Base-by-base conservation (phyloP, 1,140 invertebrate genomes). In the Conopomorpha cramerella region DNA sequence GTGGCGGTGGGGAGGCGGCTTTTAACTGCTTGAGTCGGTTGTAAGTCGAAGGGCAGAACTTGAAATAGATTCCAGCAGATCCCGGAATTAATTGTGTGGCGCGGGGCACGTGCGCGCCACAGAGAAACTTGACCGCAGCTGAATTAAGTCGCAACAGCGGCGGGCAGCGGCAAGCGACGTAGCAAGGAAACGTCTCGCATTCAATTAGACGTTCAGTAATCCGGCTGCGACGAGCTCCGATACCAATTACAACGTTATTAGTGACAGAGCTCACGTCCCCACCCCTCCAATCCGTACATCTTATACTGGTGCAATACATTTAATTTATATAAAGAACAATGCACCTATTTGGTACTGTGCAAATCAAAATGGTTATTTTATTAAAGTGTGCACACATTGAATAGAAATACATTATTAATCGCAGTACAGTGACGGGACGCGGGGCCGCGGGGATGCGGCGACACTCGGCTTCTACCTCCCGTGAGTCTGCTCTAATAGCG, bases 191-290 rank as follows among this genome's bases (percentile, higher is more conserved):
- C 59, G 59, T 59, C 67, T 76, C 65, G 67, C 65, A 76, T 76
- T 72, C 66, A 76, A 76, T 76, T 76, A 76, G 66, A 71, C 55
- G 67, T 56, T 67, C 60, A 67, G 65, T 76, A 76, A 76, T 76
- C 71, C 66, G 55, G 56, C 56, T 62, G 65, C 60, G 60, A 55
- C 57, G 57, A 72, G 67, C 67, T 68, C 62, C 71, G 60, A 76
- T 72, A 71, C 71, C 71, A 76, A 76, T 76, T 76, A 76, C 67
- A 46, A 54, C 51, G 71, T 71, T 76, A 76, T 76, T 76, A 76
- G 66, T 67, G 62, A 56, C 42, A 49, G 49, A 38, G 56, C 45
- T 49, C 49, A 48, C 52, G 54, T 55, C 51, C 48, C 25, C n/a
- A n/a, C n/a, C n/a, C n/a, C n/a, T n/a, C n/a, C n/a, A n/a, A n/a